These are phyloP conservation scores for Tetrao urogallus DNA, from an alignment of 2,113 vertebrate genomes.

Conservation along the genomic window DNA sequence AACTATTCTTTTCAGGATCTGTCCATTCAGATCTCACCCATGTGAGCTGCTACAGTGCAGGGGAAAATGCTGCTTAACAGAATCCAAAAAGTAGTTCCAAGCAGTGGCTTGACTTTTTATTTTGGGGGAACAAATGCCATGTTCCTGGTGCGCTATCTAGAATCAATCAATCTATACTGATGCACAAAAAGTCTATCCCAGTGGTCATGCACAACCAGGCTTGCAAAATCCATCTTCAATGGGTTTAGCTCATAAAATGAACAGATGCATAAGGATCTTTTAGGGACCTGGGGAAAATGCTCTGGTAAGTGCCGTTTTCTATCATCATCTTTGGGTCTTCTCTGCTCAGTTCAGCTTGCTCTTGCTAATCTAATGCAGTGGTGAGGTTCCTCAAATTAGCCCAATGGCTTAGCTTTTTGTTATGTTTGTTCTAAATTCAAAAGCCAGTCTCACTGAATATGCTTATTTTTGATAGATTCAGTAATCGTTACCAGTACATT, in stretches of 20 bases:
- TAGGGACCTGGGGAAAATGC: background rate
- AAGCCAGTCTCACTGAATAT: background rate
- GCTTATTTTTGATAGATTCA: slow-evolving; percentile 48
- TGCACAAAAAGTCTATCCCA: background rate
- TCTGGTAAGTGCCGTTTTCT: background rate
- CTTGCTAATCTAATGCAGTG: background rate
- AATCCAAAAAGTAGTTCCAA: background rate
- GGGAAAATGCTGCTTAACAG: background rate
- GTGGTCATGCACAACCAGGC: background rate
- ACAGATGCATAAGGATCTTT: background rate
- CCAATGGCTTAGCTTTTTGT: background rate
- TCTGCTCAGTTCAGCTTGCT: background rate
- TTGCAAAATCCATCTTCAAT: background rate
- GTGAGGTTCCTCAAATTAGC: background rate
- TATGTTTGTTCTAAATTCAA: slow-evolving; percentile 13
- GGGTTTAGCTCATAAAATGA: background rate
- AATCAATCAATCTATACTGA: background rate
- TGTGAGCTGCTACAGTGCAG: background rate
- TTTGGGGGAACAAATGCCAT: background rate
- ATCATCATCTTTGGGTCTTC: background rate
- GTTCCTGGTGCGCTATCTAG: background rate
- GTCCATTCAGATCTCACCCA: background rate
- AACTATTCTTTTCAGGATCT: background rate
- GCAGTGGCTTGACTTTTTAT: background rate
- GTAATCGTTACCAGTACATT: slow-evolving; percentile 23